Conservation (phyloP, 2,888 invertebrate genomes). For the Coelopa pilipes region DNA sequence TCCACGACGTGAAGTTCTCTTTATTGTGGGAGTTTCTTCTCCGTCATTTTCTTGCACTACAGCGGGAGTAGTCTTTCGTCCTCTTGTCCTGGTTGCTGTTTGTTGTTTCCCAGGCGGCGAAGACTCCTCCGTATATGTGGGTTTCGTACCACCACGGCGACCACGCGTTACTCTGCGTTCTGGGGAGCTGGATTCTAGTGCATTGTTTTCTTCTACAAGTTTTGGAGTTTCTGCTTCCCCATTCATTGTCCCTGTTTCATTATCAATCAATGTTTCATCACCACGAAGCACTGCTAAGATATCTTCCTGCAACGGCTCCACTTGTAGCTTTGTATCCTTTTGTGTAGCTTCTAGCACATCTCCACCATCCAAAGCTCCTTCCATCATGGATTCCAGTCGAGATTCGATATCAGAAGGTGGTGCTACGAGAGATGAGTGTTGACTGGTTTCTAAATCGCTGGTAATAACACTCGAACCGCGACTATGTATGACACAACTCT, state of each 20-base stretch:
- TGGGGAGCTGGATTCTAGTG: slow-evolving; percentile 35
- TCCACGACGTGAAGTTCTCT: slow-evolving; percentile 45
- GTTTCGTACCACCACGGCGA: slow-evolving; percentile 44
- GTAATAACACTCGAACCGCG: slow-evolving; percentile 66
- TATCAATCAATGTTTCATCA: slow-evolving; percentile 46
- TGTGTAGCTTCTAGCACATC: slow-evolving; percentile 39
- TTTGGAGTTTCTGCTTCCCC: slow-evolving; percentile 28
- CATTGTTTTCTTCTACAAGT: slow-evolving; percentile 8
- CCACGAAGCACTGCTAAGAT: slow-evolving; percentile 62
- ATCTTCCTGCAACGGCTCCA: slow-evolving; percentile 58
- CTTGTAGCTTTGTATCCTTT: slow-evolving; percentile 42
- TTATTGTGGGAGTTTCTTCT: slow-evolving; percentile 38
- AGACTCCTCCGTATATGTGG: slow-evolving; percentile 35
- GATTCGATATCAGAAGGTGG: slow-evolving; percentile 66
- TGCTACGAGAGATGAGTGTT: slow-evolving; percentile 66
- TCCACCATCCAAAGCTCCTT: slow-evolving; percentile 52
- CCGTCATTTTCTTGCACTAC: slow-evolving; percentile 10
- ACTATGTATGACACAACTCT: slow-evolving; percentile 65
- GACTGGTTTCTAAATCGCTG: slow-evolving; percentile 66
- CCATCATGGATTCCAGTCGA: slow-evolving; percentile 66
- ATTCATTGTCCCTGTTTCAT: slow-evolving; percentile 39
- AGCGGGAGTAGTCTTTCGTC: slow-evolving; percentile 42
- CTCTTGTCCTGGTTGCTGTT: slow-evolving; percentile 50
- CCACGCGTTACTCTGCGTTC: slow-evolving; percentile 54
- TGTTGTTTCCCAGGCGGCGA: slow-evolving; percentile 36